These are phyloP conservation scores for Marcusenius ussheri DNA, from an alignment of 2,113 vertebrate genomes.

Conservation along the genomic window DNA sequence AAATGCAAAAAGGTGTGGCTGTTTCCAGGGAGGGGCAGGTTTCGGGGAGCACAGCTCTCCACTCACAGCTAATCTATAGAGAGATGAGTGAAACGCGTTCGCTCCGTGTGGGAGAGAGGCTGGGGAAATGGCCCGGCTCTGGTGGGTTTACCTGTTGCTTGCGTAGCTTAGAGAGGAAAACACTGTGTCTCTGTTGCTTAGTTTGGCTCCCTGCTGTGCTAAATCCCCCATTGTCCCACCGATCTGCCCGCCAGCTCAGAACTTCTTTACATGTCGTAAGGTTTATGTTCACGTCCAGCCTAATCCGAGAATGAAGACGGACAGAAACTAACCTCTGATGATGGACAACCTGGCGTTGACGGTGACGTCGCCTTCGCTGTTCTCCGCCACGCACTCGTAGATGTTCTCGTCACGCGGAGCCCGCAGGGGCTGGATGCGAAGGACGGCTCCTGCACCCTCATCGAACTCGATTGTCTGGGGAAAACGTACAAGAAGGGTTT, in stretches of 20 bases:
- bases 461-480: conserved; percentile 92
- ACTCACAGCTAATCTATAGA: background rate
- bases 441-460: conserved; percentile 85
- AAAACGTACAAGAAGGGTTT: background rate
- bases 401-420: conserved; percentile 92
- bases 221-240: background rate
- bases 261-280: background rate
- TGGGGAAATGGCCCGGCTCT: background rate
- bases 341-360: conserved; percentile 92
- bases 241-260: background rate
- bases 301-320: background rate
- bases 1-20: background rate
- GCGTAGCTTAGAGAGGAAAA: background rate
- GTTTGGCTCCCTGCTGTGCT: background rate
- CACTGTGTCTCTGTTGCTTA: background rate
- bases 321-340: conserved; percentile 74
- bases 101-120: background rate
- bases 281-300: background rate
- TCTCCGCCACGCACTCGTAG: conserved; percentile 91
- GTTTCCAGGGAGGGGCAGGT: background rate
- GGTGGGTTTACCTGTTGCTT: background rate
- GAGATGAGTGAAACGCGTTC: background rate
- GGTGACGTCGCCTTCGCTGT: conserved; percentile 76
- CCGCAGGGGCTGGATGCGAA: conserved; percentile 90
- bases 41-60: background rate